Percentiles rank a stretch among this genome's conserved stretches.
Evolutionary conservation across 2,113 vertebrate species (phyloP).

Genomic region (Pipa parva): DNA sequence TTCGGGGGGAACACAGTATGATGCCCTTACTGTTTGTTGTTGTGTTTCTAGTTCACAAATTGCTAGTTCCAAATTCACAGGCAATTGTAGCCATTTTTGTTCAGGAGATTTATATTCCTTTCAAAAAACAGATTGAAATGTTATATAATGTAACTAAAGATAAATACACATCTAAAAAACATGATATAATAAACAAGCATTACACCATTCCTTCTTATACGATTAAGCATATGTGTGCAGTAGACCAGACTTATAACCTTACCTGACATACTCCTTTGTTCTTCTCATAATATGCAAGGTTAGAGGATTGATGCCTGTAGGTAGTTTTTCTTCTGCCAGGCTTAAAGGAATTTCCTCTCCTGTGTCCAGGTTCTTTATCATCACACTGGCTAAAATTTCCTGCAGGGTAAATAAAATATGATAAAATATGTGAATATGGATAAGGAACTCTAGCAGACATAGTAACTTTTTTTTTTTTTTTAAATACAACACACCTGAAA

Average conservation of each 20-base stretch:
- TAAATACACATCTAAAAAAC: too few relatives aligned
- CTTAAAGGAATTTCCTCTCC: conserved; percentile 97
- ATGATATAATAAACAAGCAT: too few relatives aligned
- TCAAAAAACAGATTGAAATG: too few relatives aligned
- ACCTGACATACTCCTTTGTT: conserved; percentile 97
- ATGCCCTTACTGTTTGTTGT: too few relatives aligned
- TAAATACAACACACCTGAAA: too few relatives aligned
- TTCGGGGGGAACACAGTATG: too few relatives aligned
- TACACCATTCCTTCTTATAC: too few relatives aligned
- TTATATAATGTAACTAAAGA: too few relatives aligned
- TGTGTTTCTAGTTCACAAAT: too few relatives aligned
- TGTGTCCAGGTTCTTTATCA: conserved; percentile 98
- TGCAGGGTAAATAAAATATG: conserved; percentile 45
- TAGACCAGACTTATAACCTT: conserved; percentile 48
- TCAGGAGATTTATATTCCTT: too few relatives aligned
- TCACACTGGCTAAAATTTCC: conserved; percentile 98
- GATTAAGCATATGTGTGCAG: neutral
- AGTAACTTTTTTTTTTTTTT: neutral
- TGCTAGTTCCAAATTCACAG: too few relatives aligned
- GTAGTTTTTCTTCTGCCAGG: conserved; percentile 94
- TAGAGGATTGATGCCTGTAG: conserved; percentile 94
- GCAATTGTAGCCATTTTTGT: too few relatives aligned
- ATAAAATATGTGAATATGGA: neutral
- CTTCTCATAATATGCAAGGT: conserved; percentile 97
- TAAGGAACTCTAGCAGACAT: neutral